phyloP scores from a whole-genome alignment of 2,888 invertebrate genomes.

The Oscheius sp. region DNA sequence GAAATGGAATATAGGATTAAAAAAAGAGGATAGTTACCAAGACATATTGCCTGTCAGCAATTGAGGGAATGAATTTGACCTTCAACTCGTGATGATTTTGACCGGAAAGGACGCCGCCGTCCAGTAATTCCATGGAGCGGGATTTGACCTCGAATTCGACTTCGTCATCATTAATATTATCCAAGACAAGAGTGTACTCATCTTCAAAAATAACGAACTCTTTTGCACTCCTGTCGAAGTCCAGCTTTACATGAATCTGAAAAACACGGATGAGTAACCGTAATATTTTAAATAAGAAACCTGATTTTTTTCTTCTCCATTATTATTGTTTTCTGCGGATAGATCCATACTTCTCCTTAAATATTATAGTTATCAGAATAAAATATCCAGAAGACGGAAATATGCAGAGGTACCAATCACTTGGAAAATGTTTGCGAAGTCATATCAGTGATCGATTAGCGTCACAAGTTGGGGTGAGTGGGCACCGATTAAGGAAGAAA shows the following conservation, averaged over 20 bases:
- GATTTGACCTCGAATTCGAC: neutral
- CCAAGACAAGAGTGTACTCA: neutral
- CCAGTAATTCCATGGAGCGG: neutral
- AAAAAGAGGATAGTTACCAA: neutral
- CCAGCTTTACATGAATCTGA: neutral
- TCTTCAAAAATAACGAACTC: neutral
- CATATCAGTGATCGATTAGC: conserved; percentile 32
- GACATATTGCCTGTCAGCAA: no score
- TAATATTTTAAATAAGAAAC: no score
- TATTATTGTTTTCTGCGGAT: neutral
- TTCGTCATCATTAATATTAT: conserved; percentile 7
- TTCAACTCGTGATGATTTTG: no score
- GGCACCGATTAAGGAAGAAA: neutral
- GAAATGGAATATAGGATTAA: neutral
- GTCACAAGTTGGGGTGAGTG: conserved; percentile 12
- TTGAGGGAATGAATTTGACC: no score
- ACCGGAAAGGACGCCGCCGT: neutral
- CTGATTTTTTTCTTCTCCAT: neutral
- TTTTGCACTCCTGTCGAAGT: conserved; percentile 11
- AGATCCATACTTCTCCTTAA: neutral
- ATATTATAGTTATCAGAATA: neutral
- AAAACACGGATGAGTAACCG: neutral
- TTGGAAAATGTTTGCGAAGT: neutral
- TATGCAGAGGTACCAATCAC: neutral
- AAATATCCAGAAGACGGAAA: neutral